phyloP scores from a whole-genome alignment of 2,113 vertebrate genomes.

The Brachypodius melanocephalos region DNA sequence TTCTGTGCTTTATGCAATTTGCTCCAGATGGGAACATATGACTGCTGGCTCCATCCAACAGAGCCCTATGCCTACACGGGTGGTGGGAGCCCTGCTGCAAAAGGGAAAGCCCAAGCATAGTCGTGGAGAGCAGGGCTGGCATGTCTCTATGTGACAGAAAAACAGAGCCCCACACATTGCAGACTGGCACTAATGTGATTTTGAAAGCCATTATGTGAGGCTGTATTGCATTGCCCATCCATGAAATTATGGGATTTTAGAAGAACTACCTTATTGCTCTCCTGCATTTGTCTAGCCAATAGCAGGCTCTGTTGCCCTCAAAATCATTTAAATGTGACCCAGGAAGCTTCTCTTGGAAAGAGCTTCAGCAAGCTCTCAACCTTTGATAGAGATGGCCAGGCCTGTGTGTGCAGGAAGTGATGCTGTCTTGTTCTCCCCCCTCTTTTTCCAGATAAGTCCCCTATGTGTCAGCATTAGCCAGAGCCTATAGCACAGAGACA shows the following conservation, averaged over 20 bases:
- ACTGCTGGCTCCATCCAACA: rapidly evolving
- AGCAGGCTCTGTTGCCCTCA: not conserved
- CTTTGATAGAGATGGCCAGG: not conserved
- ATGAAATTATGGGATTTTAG: not conserved
- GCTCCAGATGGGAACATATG: not conserved
- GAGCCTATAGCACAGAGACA: not conserved
- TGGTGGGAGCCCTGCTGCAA: not conserved
- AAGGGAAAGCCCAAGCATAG: not conserved
- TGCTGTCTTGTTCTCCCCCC: not conserved
- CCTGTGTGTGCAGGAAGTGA: not conserved
- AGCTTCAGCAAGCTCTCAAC: rapidly evolving
- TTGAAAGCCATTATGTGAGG: not conserved
- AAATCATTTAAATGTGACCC: not conserved
- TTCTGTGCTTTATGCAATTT: not conserved
- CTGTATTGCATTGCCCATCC: not conserved
- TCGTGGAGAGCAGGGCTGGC: rapidly evolving
- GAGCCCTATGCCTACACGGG: not conserved
- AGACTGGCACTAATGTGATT: not conserved
- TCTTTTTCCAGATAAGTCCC: conserved; percentile 1
- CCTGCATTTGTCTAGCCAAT: not conserved
- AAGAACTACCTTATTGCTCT: not conserved
- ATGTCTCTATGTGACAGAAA: rapidly evolving
- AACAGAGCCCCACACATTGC: rapidly evolving
- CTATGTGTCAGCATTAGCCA: not conserved
- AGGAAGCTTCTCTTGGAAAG: not conserved